Evolutionary conservation across 2,113 vertebrate genomes (phyloP), one percentile per base, ranked within the genome.

Genomic region (Cacatua alba): DNA sequence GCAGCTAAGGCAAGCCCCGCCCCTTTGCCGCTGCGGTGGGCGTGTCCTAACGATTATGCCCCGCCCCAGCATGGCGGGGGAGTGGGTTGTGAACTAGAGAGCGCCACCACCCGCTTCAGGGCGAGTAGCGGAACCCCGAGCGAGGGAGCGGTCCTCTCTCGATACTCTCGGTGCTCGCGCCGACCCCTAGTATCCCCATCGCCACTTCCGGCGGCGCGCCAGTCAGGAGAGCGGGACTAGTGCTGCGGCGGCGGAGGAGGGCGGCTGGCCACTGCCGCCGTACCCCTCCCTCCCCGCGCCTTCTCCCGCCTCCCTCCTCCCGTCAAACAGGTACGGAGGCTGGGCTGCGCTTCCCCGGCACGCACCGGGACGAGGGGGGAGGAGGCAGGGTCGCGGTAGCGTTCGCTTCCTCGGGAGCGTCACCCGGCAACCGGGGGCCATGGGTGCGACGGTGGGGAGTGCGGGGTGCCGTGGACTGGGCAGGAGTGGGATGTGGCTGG

Each of bases 31-130:
- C 19, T 2, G 8, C 28, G 3, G 21, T 6, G 29, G 68, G 84
- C 63, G 62, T 37, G 4, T 3, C 46, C 35, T 24, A 20, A 15
- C 1, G 1, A 1, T 1, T 7, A n/a, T 26, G 16, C 33, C 57
- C n/a, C 77, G 63, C 92, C 78, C 29, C 26, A 14, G 2, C 2
- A 7, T 39, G 37, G 37, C 9, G 37, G 37, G 33, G 33, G 19
- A 43, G 25, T 8, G 28, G 2, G 31, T 13, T 12, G 31, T 9
- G 18, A 17, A 17, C 8, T 0, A 12, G 12, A 4, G 8, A 12
- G 19, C 0, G 4, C 3, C 6, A 0, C 7, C 8, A 1, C 17
- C 15, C 28, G 7, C 33, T 31, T 13, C 76, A 94, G 94, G 84
- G 17, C 20, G 55, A 33, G 35, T 20, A 53, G 52, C 21, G 24